Evolutionary conservation across 2,113 vertebrate genomes (phyloP), one percentile per base, ranked within the genome.

Genomic region (Atrichornis clamosus): DNA sequence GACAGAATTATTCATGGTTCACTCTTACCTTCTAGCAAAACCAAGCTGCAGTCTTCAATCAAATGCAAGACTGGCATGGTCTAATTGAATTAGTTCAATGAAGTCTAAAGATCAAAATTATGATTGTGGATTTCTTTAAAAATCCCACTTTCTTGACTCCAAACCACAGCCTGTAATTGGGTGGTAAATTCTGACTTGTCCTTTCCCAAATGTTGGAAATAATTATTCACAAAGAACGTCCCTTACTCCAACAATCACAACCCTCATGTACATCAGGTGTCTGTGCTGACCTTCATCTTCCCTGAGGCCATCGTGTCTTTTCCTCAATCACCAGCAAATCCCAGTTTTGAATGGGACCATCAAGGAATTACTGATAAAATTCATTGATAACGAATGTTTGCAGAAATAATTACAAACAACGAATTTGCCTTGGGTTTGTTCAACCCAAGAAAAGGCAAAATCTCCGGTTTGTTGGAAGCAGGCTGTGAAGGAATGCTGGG

Each of bases 241-340:
- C 33, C 21, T 63, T 42, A 19, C 35, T 69, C 56, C 21, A 76
- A 1, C 6, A 68, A 37, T 12, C 37, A 12, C 22, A 87, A 27
- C 1, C 0, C 10, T 50, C 0, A 0, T 1, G 22, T 23, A 37
- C 41, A 55, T 16, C 15, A 49, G 27, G 7, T 3, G 44, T n/a
- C 24, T 13, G 39, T 32, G 22, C 1, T 78, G 55, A 50, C 12
- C n/a, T 62, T 80, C 72, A 56, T 49, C 72, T 27, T 93, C 76
- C 56, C 72, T 2, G 0, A 59, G 39, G 30, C 24, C 42, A 22
- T 5, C 0, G 0, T 10, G 17, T 15, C 46, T 73, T 15, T 37
- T 93, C 55, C 79, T 77, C 44, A 23, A 15, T 11, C 28, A 60
- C 8, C 35, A 80, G 16, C 7, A 86, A 90, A 92, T 2, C 7